Percentiles rank a stretch among this genome's conserved stretches.
These are phyloP conservation scores for Progne subis DNA, from an alignment of 2,113 vertebrate genomes.

Conservation along the genomic window DNA sequence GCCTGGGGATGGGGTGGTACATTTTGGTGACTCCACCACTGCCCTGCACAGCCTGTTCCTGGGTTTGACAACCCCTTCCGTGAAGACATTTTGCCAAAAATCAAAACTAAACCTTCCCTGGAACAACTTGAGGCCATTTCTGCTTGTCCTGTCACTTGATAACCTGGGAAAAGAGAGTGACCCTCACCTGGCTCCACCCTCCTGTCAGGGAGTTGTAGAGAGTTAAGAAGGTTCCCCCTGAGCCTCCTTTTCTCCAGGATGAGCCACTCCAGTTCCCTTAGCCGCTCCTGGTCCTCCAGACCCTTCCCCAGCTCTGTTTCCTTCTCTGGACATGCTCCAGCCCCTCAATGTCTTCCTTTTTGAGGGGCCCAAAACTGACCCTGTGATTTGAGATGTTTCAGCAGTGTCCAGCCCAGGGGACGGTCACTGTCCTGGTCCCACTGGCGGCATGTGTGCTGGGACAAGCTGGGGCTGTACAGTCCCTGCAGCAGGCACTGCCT, in stretches of 20 bases:
- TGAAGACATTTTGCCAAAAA: neutral
- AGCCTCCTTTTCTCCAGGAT: neutral
- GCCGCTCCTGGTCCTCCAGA: neutral
- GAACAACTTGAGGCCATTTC: neutral
- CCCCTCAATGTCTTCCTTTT: neutral
- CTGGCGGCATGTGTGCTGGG: neutral
- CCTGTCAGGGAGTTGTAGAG: neutral
- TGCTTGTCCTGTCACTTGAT: neutral
- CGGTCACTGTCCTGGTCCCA: neutral
- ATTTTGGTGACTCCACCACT: neutral
- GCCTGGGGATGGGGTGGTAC: accelerated
- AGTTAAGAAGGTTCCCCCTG: neutral
- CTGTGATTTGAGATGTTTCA: neutral
- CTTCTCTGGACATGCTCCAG: neutral
- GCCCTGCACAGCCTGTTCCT: neutral
- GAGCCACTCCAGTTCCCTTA: neutral
- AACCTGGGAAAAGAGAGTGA: neutral
- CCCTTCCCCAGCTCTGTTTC: neutral
- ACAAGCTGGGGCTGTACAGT: neutral
- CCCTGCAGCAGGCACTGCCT: neutral
- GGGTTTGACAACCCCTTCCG: neutral
- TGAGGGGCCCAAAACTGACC: neutral
- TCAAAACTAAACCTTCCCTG: neutral
- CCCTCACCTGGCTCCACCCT: neutral
- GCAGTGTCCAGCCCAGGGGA: neutral